Base-by-base conservation (phyloP, 92 coral and sea anemone species). In the Bergia sp. region DNA sequence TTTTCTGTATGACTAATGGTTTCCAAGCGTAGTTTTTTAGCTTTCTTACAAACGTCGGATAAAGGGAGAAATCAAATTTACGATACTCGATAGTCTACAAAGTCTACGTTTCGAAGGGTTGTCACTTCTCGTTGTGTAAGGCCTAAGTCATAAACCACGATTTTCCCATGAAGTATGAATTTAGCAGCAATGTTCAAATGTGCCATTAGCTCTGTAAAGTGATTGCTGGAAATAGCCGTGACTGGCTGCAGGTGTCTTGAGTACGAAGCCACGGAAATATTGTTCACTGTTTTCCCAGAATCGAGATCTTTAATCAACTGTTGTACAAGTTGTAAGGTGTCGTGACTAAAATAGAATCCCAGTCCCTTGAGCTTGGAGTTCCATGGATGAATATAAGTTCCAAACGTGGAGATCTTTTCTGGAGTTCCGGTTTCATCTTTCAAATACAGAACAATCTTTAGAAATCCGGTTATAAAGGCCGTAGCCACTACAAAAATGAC, bases 121-220 rank as follows among this genome's bases (percentile, higher is more conserved):
- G 65, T 41, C n/a, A 80, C 61, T 73, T 91, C 78, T 1, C 29
- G 13, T 13, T 40, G 45, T 4, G 43, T 41, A 2, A 91, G 89
- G 39, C 94, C 94, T 29, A 91, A 80, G 85, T 91, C 94, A 81
- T 85, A 91, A 65, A 89, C 88, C 65, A 91, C 72, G 36, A 91
- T 21, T 20, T 37, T 80, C 21, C 50, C 80, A 82, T 89, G 40
- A 8, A 90, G 90, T 15, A 89, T 37, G 29, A 85, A 89, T n/a
- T 42, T 78, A 3, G 72, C 76, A 7, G 85, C 76, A 13, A 65
- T 7, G 16, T 82, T 43, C 18, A 91, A 69, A 38, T 88, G 88
- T 50, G 73, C 81, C 79, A 80, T 86, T 20, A 85, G 65, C 81
- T 91, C 94, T 37, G 38, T 18, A 49, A 91, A 89, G 37, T 91